These are phyloP conservation scores for Bhutanitis thaidina DNA, from an alignment of 2,888 invertebrate species.

Conservation along the genomic window DNA sequence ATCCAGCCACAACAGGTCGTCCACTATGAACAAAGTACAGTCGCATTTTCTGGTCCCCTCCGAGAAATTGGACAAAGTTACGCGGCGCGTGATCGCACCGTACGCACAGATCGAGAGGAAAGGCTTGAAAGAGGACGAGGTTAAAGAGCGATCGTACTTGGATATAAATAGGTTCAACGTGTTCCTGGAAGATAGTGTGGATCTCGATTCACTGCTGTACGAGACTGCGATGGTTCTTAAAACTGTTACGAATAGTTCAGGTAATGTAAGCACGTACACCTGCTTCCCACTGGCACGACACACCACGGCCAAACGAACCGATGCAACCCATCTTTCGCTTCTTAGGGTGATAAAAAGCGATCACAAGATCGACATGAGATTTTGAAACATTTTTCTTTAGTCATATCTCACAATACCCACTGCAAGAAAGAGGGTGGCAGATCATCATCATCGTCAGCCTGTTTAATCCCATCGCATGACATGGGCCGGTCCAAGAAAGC, in stretches of 20 bases:
- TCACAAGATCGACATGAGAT: too few species aligned
- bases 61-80: constrained; percentile 73
- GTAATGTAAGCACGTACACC: constrained; percentile 35
- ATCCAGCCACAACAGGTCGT: constrained; percentile 11
- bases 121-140: constrained; percentile 54
- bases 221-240: constrained; percentile 80
- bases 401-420: too few species aligned
- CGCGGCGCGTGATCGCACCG: constrained; percentile 80
- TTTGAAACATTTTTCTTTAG: too few species aligned
- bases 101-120: constrained; percentile 73
- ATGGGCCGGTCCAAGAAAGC: too few species aligned
- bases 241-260: constrained; percentile 76
- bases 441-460: too few species aligned
- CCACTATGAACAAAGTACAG: constrained; percentile 41
- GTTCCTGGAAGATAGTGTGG: constrained; percentile 78
- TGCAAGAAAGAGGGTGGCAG: too few species aligned
- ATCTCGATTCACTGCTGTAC: constrained; percentile 75
- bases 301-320: too few species aligned
- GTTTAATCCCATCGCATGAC: too few species aligned
- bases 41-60: constrained; percentile 67
- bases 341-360: too few species aligned
- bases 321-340: too few species aligned
- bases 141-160: constrained; percentile 51
- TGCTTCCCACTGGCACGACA: too few species aligned
- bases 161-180: constrained; percentile 67